Base-by-base conservation (phyloP, 2,113 vertebrate genomes). In the Lophius piscatorius region DNA sequence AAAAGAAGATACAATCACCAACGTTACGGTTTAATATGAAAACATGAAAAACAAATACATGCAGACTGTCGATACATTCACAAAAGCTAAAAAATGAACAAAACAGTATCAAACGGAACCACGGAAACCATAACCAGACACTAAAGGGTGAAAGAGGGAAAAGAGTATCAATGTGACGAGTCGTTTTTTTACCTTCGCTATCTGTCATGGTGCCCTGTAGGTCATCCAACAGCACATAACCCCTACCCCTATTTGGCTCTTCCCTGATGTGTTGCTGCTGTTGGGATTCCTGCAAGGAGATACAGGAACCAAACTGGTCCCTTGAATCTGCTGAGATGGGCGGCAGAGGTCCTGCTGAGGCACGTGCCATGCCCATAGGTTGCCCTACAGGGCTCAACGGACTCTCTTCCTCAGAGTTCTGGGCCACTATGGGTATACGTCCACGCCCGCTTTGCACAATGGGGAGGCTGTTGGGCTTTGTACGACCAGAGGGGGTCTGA, bases 381-480 rank as follows among this genome's bases (percentile, higher is more conserved):
- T 99, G 96, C 8, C 97, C 97, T 49, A 99, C 97, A 0, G 97
- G 97, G 85, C 97, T 99, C 52, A 99, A 76, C 3, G 97, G 97
- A 84, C 97, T 99, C 79, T 99, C 97, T 71, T 99, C 97, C 80
- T 99, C 97, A 3, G 97, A 99, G 82, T 99, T 99, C 81, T 99
- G 97, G 0, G 97, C 96, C 69, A 98, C 96, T 50, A 99, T 98
- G 11, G 97, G 96, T 70, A 99, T 95, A 64, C 97, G 89, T 26
- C 97, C 97, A 76, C 97, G 88, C 0, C 90, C 94, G 40, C 96
- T 94, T 82, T 98, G 97, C 82, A 96, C 98, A 75, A 99, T 97
- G 26, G 97, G 94, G 69, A 99, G 89, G 85, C 95, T 99, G n/a
- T 95, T 96, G 11, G 97, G 97, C 85, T 99, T 99, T 36, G 94